Base-by-base conservation (phyloP, 2,797 vertebrate species). In the Poeciliopsis presidionis region DNA sequence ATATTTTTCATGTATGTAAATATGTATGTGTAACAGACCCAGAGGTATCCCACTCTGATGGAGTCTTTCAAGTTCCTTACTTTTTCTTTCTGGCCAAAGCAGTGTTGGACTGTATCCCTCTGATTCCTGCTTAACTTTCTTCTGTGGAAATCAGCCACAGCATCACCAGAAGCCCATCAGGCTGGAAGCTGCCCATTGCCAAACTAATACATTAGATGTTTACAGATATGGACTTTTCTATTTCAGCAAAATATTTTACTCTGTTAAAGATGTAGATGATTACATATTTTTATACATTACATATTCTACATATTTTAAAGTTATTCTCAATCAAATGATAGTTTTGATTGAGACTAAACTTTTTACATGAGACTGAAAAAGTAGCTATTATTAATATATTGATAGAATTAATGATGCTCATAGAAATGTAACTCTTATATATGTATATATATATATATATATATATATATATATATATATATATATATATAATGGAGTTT, bases 21-120 rank as follows among this genome's bases (percentile, higher is more conserved):
- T 22, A 13, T 57, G 49, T 77, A 45, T 75, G 45, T 82, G 72
- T 79, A 74, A 75, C 55, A 41, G n/a, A 71, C 67, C 65, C 78
- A 78, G 72, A 78, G 80, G 72, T 79, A 75, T 49, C 71, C 18
- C 2, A 1, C 77, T 86, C 71, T 86, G 83, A 92, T 89, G 85
- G 86, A 92, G 83, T 90, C 77, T 77, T 81, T 74, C 82, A 80
- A 86, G 87, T 90, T 41, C 7, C 16, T 87, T 43, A 82, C 83
- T 39, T 82, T 61, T 82, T 59, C 30, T 14, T 28, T 80, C 63
- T 65, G 53, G 73, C 83, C 45, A 76, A 65, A 88, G 73, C 51
- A 36, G 30, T 73, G 81, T 88, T 91, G 77, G 81, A 90, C 49
- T 46, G 39, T 73, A 79, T 89, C 77, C 75, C 76, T 83, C 75